Conservation (phyloP, 2,797 vertebrate species). For the Ceryle rudis region DNA sequence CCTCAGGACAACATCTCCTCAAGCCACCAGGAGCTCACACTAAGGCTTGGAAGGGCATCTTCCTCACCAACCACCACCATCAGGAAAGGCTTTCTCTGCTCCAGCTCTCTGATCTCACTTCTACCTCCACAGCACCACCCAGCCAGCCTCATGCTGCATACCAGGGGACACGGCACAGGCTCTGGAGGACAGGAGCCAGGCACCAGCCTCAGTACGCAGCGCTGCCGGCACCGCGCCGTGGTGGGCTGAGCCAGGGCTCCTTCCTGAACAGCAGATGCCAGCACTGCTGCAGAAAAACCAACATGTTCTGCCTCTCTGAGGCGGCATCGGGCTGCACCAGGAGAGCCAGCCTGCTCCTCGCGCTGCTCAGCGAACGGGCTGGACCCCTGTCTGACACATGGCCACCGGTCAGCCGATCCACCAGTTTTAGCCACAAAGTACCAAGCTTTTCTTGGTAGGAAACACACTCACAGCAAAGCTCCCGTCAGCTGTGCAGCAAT, state of each 20-base stretch:
- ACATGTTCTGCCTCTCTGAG: not conserved
- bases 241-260: not conserved
- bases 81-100: not conserved
- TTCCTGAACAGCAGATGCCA: not conserved
- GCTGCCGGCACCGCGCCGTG: not conserved
- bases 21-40: rapidly evolving
- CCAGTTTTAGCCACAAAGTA: not conserved
- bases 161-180: not conserved
- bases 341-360: not conserved
- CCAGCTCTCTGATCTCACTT: not conserved
- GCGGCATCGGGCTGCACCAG: not conserved
- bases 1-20: not conserved
- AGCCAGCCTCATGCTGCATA: not conserved
- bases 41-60: not conserved
- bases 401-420: not conserved
- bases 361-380: rapidly evolving
- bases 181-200: not conserved
- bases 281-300: not conserved
- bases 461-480: not conserved
- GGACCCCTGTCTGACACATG: not conserved
- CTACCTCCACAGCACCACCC: not conserved
- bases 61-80: not conserved
- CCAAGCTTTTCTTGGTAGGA: not conserved
- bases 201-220: not conserved
- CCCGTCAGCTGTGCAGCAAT: rapidly evolving